phyloP scores from a whole-genome alignment of 2,797 vertebrate species.

The Paratrypauchen microcephalus region DNA sequence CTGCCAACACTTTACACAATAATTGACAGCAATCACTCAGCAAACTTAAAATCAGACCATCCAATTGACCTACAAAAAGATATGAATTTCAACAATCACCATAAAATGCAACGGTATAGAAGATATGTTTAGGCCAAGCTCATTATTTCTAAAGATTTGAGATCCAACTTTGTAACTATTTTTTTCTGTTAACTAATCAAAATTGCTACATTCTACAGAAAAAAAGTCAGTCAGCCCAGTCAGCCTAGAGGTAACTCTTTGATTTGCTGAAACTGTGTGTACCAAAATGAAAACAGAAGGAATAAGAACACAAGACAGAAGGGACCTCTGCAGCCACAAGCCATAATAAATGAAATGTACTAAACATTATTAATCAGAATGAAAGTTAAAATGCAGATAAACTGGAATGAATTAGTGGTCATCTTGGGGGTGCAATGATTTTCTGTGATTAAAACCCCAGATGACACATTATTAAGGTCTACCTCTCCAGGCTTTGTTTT shows the following conservation, averaged over 20 bases:
- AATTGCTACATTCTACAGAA: too few species aligned
- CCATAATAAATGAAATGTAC: neutral
- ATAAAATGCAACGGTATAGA: too few species aligned
- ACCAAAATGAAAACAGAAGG: neutral
- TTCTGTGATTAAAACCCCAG: neutral
- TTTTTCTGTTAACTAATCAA: too few species aligned
- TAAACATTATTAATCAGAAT: too few species aligned
- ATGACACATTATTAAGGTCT: neutral
- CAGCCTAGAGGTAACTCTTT: too few species aligned
- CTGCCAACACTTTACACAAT: slow-evolving; percentile 27
- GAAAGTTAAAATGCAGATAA: too few species aligned
- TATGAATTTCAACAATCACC: neutral
- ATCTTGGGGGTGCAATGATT: neutral
- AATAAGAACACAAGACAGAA: neutral
- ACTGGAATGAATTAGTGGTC: too few species aligned
- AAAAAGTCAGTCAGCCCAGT: too few species aligned
- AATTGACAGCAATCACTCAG: neutral
- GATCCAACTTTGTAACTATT: too few species aligned
- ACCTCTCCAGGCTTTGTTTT: slow-evolving; percentile 18
- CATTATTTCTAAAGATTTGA: too few species aligned
- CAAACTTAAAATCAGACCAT: slow-evolving; percentile 31
- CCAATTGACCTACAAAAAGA: neutral
- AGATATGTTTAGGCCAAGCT: too few species aligned
- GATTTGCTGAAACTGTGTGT: too few species aligned
- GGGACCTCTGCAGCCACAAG: neutral